Conservation (phyloP, 1,140 invertebrate genomes). For the Lamellibrachia luymesi region DNA sequence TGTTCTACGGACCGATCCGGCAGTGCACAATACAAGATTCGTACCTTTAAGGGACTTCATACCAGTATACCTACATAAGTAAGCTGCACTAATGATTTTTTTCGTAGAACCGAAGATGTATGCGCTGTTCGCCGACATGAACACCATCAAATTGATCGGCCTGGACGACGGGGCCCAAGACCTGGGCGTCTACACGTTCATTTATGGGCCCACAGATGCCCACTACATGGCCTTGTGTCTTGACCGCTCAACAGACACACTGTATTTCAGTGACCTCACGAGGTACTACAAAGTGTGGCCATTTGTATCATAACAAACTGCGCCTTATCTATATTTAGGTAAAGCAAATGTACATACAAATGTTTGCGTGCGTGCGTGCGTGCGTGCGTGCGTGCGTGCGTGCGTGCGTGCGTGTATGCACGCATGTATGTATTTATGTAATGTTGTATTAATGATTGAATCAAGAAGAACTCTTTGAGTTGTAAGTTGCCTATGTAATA, state of each 20-base stretch:
- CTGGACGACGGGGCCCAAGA: not conserved
- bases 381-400: not conserved
- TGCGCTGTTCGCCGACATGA: not conserved
- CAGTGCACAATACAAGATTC: not conserved
- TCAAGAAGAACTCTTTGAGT: no score
- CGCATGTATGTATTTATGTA: not conserved
- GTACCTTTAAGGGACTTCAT: not conserved
- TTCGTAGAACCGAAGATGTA: not conserved
- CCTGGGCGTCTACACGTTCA: not conserved
- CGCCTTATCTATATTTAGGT: not conserved
- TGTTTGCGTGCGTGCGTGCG: not conserved
- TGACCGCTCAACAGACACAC: not conserved
- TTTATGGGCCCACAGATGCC: not conserved
- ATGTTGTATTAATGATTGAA: not conserved
- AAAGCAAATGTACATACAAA: not conserved
- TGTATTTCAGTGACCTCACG: not conserved
- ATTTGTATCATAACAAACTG: not conserved
- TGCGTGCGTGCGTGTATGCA: not conserved
- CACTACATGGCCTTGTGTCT: not conserved
- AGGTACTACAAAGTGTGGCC: not conserved
- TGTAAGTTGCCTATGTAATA: no score
- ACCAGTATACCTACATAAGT: not conserved
- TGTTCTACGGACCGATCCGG: not conserved
- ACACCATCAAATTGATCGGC: not conserved
- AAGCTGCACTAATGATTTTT: not conserved